These are phyloP conservation scores for Pao palembangensis DNA, from an alignment of 2,113 vertebrate species.

Conservation along the genomic window DNA sequence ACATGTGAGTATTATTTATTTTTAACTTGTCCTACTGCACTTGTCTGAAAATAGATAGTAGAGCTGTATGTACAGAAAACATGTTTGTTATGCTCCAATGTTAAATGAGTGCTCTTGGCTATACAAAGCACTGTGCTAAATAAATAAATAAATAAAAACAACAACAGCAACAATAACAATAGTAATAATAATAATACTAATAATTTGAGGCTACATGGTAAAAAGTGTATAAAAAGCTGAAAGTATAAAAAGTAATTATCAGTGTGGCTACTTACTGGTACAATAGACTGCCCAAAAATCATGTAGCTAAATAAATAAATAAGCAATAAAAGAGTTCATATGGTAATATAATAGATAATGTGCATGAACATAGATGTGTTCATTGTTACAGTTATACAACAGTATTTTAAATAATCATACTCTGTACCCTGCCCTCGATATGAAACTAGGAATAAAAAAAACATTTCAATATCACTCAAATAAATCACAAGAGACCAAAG, in stretches of 20 bases:
- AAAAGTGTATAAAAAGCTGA: too few species aligned
- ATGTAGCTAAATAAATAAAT: too few species aligned
- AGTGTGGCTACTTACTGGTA: too few species aligned
- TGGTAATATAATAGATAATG: background rate
- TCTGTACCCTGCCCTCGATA: constrained; percentile 30
- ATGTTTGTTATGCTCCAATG: constrained; percentile 53
- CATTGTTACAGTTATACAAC: constrained; percentile 9
- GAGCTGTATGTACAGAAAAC: constrained; percentile 21
- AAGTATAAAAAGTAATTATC: too few species aligned
- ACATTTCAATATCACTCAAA: constrained; percentile 62
- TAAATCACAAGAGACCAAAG: constrained; percentile 50
- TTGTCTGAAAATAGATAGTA: constrained; percentile 34
- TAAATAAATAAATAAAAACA: constrained; percentile 4
- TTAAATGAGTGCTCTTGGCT: constrained; percentile 20
- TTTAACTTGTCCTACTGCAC: constrained; percentile 44
- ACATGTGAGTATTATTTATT: constrained; percentile 43
- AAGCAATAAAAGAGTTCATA: too few species aligned
- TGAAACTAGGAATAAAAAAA: constrained; percentile 42
- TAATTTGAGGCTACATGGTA: too few species aligned
- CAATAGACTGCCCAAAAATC: too few species aligned
- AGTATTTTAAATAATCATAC: constrained; percentile 12
- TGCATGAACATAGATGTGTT: constrained; percentile 5
- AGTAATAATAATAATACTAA: too few species aligned
- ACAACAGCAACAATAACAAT: too few species aligned
- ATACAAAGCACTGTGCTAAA: constrained; percentile 7